Evolutionary conservation across 2,888 invertebrate genomes (phyloP), one percentile per base, ranked within the genome.

Genomic region (Drosophila helvetica): DNA sequence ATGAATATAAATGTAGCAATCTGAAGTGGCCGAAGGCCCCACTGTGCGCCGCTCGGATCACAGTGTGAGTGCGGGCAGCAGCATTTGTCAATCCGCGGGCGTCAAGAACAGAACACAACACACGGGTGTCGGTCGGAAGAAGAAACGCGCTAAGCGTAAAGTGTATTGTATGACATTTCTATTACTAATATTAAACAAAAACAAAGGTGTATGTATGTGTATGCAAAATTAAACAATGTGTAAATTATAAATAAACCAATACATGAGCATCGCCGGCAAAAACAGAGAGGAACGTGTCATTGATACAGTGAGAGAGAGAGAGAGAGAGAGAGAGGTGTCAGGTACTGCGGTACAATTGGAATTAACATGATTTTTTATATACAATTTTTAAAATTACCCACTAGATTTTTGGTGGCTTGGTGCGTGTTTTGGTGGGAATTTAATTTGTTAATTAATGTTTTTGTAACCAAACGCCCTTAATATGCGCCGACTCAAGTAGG

Each of bases 171-270:
- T 22, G 33, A 33, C 12, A 1, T 22, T 22, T 5, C 22, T 22
- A 3, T 22, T 22, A 5, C 22, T 22, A 5, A 22, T 22, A 22
- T 22, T 22, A 22, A 22, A 22, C 22, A 22, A 22, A 22, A 22
- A 5, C 22, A 22, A 22, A 22, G 22, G 22, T 22, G 22, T 22
- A 0, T 1, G 22, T 22, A 5, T 22, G 22, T 27, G 50, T 60
- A 72, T 53, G n/a, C 38, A 38, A 38, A 38, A 5, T 7, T n/a
- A 38, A 38, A 15, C 38, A 38, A 38, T 38, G 66, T 74, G 65
- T 86, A 64, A 81, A 86, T 86, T 81, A 81, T 86, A 86, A 86
- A 81, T 81, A 81, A 76, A 83, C 80, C 66, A 86, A 84, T 78
- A 83, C 81, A 80, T 52, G 67, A 70, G 65, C 76, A 86, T 57